Percentiles rank a stretch among this genome's conserved stretches.
These are phyloP conservation scores for Dicrurus megarhynchus DNA, from an alignment of 2,113 vertebrate genomes.

Conservation along the genomic window DNA sequence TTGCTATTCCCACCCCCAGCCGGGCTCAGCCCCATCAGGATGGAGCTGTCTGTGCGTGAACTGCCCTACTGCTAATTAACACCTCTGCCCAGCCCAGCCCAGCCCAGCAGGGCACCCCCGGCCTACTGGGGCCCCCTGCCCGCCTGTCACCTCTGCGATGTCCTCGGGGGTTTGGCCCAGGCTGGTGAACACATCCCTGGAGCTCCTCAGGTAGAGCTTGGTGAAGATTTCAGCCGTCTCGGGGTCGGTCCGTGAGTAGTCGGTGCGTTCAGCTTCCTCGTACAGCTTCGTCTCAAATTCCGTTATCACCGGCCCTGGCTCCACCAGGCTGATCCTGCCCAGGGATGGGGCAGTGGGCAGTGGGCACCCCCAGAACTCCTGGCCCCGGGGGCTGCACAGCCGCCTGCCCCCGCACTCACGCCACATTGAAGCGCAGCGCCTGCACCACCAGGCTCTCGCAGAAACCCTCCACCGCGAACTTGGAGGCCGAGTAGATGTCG, in stretches of 20 bases:
- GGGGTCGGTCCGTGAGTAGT: conserved; percentile 62
- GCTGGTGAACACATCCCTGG: conserved; percentile 74
- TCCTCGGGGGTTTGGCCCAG: conserved; percentile 77
- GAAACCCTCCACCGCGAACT: conserved; percentile 79
- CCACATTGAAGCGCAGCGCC: conserved; percentile 75
- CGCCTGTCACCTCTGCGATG: conserved; percentile 58
- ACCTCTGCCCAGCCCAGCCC: not conserved
- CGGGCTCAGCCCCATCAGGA: not conserved
- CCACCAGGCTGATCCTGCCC: conserved; percentile 74
- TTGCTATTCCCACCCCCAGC: not conserved
- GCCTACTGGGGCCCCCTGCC: not conserved
- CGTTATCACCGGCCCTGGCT: conserved; percentile 77
- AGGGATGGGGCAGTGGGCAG: not conserved
- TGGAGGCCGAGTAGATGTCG: conserved; percentile 74
- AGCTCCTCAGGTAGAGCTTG: conserved; percentile 74
- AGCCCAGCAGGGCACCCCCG: not conserved
- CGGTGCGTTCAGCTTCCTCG: conserved; percentile 68
- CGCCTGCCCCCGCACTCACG: conserved; percentile 42
- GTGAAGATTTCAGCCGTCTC: conserved; percentile 76
- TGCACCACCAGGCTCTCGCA: conserved; percentile 79
- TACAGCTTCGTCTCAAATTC: conserved; percentile 80
- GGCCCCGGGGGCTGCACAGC: fast-evolving
- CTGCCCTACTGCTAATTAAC: not conserved
- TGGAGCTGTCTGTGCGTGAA: fast-evolving
- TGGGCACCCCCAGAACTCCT: fast-evolving